phyloP scores from a whole-genome alignment of 2,113 vertebrate genomes.

The Romanogobio albipinnatus region DNA sequence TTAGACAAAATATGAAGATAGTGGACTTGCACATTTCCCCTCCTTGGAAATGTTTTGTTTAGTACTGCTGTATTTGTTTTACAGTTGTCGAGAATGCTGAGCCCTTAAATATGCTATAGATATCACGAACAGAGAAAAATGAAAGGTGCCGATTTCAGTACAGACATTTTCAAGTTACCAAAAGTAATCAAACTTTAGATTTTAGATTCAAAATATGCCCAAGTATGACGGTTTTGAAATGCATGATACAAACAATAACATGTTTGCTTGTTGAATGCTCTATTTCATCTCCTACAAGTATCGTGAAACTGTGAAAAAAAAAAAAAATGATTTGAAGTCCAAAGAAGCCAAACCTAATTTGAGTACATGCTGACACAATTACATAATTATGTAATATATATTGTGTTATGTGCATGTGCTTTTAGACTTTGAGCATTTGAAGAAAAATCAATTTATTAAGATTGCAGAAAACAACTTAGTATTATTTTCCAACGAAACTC shows the following conservation, averaged over 20 bases:
- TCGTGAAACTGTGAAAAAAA: constrained; percentile 32
- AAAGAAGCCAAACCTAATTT: not conserved
- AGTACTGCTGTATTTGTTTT: constrained; percentile 10
- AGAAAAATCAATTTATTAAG: not conserved
- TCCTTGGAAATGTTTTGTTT: not conserved
- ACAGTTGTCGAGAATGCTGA: not conserved
- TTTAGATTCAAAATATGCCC: not conserved
- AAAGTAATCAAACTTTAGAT: not conserved
- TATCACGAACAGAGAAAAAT: not conserved
- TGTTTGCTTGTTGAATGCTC: constrained; percentile 20
- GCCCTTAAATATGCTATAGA: not conserved
- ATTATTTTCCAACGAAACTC: not conserved
- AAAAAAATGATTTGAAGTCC: constrained; percentile 25
- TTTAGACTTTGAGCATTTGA: not conserved
- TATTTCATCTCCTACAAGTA: constrained; percentile 11
- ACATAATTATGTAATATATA: constrained; percentile 28
- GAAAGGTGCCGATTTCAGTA: not conserved
- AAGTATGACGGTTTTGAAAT: constrained; percentile 3
- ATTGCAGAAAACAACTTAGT: not conserved
- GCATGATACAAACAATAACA: constrained; percentile 7
- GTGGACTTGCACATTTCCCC: not conserved
- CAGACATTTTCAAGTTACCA: not conserved
- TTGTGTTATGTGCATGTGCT: constrained; percentile 42
- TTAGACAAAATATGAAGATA: not conserved
- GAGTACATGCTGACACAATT: constrained; percentile 32